A percentile compares a stretch with the other conserved stretches of the same genome.
Evolutionary conservation across 1,140 invertebrate species (phyloP).

Genomic region (Meteorus sp.): DNA sequence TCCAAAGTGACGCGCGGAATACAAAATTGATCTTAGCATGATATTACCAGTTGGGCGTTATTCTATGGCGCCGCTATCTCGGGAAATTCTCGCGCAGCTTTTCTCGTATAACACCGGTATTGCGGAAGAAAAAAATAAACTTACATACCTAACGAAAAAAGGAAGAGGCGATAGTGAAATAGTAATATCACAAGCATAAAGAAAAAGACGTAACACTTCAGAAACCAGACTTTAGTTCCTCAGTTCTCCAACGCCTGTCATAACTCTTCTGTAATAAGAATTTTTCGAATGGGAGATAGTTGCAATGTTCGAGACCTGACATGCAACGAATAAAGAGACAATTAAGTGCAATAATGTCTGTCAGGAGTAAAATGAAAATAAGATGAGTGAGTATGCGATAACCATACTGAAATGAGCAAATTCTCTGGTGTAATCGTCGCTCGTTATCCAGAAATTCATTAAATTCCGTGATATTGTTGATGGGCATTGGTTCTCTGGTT

Average conservation of each 20-base stretch:
- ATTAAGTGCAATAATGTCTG: background rate
- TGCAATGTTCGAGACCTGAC: background rate
- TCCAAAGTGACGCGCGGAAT: slow-evolving; percentile 49
- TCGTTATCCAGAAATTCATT: slow-evolving; percentile 24
- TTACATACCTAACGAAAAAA: background rate
- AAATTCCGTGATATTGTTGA: slow-evolving; percentile 16
- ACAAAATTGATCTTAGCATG: slow-evolving; percentile 55
- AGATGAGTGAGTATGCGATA: too few relatives aligned
- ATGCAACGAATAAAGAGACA: background rate
- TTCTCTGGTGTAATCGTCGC: slow-evolving; percentile 25
- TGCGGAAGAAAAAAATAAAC: too few relatives aligned
- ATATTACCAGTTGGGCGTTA: slow-evolving; percentile 38
- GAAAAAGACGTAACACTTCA: too few relatives aligned
- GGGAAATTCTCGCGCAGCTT: background rate
- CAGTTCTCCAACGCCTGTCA: background rate
- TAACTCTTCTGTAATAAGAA: background rate
- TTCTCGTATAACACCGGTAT: background rate
- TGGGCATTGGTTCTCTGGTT: too few relatives aligned
- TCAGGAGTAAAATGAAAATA: slow-evolving; percentile 2
- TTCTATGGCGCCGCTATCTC: slow-evolving; percentile 1
- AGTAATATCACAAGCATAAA: background rate
- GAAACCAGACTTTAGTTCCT: too few relatives aligned
- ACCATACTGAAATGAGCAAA: slow-evolving; percentile 14
- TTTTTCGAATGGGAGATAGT: background rate
- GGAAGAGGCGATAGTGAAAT: background rate